Conservation (phyloP, 2,888 invertebrate genomes). For the Acanthosepion esculentum region DNA sequence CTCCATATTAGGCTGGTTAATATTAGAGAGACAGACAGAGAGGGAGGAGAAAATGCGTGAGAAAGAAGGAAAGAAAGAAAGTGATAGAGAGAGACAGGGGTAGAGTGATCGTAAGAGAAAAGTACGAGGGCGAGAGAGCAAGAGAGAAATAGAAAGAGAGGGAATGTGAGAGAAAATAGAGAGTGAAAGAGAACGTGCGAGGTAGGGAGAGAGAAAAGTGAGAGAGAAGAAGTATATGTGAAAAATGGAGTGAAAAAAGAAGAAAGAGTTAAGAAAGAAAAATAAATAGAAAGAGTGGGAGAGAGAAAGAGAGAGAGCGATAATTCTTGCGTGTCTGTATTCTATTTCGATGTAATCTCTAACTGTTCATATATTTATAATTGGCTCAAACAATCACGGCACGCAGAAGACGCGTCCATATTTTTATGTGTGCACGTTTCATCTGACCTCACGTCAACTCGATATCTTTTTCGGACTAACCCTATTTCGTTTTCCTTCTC, state of each 20-base stretch:
- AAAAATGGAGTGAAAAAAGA: not conserved
- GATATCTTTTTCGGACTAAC: not conserved
- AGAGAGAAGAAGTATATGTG: not conserved
- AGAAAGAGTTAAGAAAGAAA: not conserved
- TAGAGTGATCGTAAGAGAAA: not conserved
- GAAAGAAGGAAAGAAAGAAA: not conserved
- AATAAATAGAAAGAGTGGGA: too few species aligned
- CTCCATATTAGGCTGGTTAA: not conserved
- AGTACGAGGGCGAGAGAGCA: not conserved
- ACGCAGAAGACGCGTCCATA: not conserved
- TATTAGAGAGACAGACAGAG: not conserved
- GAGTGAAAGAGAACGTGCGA: not conserved
- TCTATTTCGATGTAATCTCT: not conserved
- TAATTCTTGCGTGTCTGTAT: not conserved
- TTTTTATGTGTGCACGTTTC: not conserved
- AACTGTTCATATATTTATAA: conserved; percentile 37
- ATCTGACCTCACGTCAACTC: not conserved
- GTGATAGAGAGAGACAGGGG: too few species aligned
- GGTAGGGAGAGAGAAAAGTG: not conserved
- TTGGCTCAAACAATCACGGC: not conserved
- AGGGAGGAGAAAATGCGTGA: not conserved
- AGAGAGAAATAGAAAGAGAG: too few species aligned
- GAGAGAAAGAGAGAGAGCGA: too few species aligned
- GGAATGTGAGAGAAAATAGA: not conserved
- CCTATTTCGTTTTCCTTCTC: not conserved